Percentiles rank a stretch among this genome's conserved stretches.
Conservation (phyloP, 2,797 vertebrate species). For the Myiotriccus ornatus region DNA sequence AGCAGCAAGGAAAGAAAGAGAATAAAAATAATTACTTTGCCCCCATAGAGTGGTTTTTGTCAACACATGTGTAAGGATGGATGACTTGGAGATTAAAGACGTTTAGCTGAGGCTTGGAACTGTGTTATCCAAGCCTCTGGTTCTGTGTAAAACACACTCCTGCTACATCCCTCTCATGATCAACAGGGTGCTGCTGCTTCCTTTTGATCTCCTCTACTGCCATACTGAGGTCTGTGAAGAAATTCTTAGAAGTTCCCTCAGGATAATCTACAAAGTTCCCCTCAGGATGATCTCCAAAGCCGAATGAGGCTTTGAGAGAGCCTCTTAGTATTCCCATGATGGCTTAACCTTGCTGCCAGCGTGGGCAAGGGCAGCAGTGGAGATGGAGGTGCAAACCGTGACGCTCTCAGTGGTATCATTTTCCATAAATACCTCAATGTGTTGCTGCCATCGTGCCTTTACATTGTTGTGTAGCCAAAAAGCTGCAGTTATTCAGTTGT, state of each 20-base stretch:
- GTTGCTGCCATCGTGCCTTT: accelerated
- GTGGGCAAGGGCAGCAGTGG: neutral
- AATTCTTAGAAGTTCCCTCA: neutral
- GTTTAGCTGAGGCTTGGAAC: neutral
- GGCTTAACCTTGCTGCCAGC: neutral
- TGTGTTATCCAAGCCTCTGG: neutral
- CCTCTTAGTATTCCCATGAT: neutral
- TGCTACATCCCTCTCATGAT: neutral
- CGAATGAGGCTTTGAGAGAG: neutral
- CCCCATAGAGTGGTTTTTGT: neutral
- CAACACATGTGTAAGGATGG: neutral
- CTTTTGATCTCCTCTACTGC: neutral
- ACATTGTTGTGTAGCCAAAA: neutral
- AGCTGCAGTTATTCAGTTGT: neutral
- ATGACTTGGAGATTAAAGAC: neutral
- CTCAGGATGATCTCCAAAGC: neutral
- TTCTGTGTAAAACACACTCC: neutral
- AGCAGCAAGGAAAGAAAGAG: slow-evolving; percentile 13
- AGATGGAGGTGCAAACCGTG: neutral
- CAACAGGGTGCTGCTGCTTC: neutral
- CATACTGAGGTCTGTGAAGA: neutral
- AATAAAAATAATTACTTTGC: slow-evolving; percentile 53
- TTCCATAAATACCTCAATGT: neutral
- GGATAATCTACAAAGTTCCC: neutral
- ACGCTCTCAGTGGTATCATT: neutral